Conservation (phyloP, 2,888 invertebrate species). For the Amblyjoppa proteus region DNA sequence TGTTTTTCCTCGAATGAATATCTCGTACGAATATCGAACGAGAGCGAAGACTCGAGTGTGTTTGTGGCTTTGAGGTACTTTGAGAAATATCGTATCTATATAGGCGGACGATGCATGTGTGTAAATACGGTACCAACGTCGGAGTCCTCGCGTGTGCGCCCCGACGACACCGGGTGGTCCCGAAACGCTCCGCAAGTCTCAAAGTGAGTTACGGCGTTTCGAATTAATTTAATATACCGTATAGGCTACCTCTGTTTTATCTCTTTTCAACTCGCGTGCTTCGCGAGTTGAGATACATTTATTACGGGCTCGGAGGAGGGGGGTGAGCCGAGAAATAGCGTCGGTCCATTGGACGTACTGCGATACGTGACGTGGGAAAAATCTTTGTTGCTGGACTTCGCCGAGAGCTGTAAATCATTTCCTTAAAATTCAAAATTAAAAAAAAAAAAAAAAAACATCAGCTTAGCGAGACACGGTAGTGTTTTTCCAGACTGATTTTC, state of each 20-base stretch:
- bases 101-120: neutral
- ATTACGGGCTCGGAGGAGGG: constrained; percentile 24
- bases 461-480: too few species aligned
- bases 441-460: neutral
- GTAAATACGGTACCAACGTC: constrained; percentile 38
- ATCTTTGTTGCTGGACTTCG: constrained; percentile 1
- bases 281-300: constrained; percentile 38
- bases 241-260: constrained; percentile 50
- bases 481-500: too few species aligned
- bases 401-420: neutral
- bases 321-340: constrained; percentile 12
- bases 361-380: constrained; percentile 28
- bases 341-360: constrained; percentile 11
- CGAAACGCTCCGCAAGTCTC: constrained; percentile 55
- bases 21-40: constrained; percentile 22
- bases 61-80: constrained; percentile 5
- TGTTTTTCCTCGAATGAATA: constrained; percentile 26
- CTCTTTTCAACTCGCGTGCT: constrained; percentile 23
- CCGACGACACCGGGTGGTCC: constrained; percentile 69
- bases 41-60: neutral
- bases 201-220: constrained; percentile 60
- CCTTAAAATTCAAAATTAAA: neutral
- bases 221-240: constrained; percentile 61
- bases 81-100: neutral
- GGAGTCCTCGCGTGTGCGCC: constrained; percentile 51